Conservation (phyloP, 37 sponge, comb jelly and placozoan species). For the Cliona cf. orientalis region DNA sequence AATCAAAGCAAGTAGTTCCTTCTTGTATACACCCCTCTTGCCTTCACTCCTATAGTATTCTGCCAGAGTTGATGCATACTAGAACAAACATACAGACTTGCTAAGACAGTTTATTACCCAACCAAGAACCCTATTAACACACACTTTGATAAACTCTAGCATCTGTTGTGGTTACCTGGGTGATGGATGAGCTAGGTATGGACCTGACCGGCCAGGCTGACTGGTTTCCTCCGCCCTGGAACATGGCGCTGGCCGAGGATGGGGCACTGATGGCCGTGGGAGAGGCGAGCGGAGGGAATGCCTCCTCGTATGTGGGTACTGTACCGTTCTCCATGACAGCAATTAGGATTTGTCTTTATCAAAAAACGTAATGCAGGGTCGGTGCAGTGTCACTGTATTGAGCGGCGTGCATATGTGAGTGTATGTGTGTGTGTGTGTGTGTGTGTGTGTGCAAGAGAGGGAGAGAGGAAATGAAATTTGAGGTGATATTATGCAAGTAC, state of each 20-base stretch:
- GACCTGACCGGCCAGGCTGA: slow-evolving; percentile 66
- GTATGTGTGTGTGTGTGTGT: not conserved
- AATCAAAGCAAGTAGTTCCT: no score
- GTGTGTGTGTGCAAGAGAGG: not conserved
- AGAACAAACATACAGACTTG: no score
- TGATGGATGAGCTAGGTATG: slow-evolving; percentile 70
- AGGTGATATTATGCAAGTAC: no score
- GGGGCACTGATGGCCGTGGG: not conserved
- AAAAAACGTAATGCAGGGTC: slow-evolving; percentile 56
- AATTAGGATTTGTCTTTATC: slow-evolving; percentile 5
- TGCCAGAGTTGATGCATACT: no score
- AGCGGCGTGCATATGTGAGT: not conserved
- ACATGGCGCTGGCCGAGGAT: not conserved
- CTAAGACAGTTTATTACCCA: no score
- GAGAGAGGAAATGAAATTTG: no score
- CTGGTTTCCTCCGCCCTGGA: not conserved
- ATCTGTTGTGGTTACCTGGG: slow-evolving; percentile 58
- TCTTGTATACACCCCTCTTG: not conserved
- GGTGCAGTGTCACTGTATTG: slow-evolving; percentile 32
- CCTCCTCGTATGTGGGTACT: slow-evolving; percentile 86
- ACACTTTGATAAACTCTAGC: not conserved
- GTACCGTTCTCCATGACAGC: slow-evolving; percentile 14
- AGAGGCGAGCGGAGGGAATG: slow-evolving; percentile 82
- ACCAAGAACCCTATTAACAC: not conserved
- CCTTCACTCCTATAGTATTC: not conserved